Evolutionary conservation across 1,140 invertebrate genomes (phyloP).

Genomic region (Panulirus ornatus): DNA sequence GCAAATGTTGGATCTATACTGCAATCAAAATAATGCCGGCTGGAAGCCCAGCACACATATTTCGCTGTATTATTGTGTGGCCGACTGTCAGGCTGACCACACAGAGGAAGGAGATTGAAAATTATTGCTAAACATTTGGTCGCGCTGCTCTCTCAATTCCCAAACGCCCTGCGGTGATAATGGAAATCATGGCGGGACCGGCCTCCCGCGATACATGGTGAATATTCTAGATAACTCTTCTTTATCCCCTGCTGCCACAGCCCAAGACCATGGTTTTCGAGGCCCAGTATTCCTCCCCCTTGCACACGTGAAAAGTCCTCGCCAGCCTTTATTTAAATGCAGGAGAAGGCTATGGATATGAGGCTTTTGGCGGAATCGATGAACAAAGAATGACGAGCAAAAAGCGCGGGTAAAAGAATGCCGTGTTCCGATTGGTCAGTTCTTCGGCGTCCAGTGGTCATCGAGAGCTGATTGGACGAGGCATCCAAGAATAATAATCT

Average conservation of each 20-base stretch:
- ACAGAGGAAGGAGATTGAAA: slow-evolving; percentile 71
- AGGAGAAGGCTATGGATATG: slow-evolving; percentile 71
- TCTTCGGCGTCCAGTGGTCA: slow-evolving; percentile 69
- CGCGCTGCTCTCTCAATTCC: slow-evolving; percentile 72
- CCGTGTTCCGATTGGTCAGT: slow-evolving; percentile 70
- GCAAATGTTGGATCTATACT: slow-evolving; percentile 72
- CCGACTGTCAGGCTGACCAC: slow-evolving; percentile 72
- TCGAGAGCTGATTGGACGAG: slow-evolving; percentile 71
- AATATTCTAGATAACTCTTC: slow-evolving; percentile 73
- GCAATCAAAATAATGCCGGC: slow-evolving; percentile 72
- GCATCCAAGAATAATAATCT: slow-evolving; percentile 73
- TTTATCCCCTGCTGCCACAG: slow-evolving; percentile 68
- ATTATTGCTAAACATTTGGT: slow-evolving; percentile 74
- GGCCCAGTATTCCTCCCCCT: slow-evolving; percentile 64
- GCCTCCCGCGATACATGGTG: slow-evolving; percentile 64
- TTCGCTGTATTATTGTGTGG: slow-evolving; percentile 73
- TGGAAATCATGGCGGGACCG: slow-evolving; percentile 68
- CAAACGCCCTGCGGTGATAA: slow-evolving; percentile 72
- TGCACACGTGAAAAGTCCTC: slow-evolving; percentile 63
- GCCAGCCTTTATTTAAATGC: slow-evolving; percentile 70
- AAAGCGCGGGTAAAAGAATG: slow-evolving; percentile 72
- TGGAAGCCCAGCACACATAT: slow-evolving; percentile 72
- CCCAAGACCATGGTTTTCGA: slow-evolving; percentile 69
- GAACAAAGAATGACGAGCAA: slow-evolving; percentile 73
- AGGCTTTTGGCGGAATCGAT: slow-evolving; percentile 73